Evolutionary conservation across 2,797 vertebrate species (phyloP), one percentile per base, ranked within the genome.

Genomic region (Mastacembelus armatus): DNA sequence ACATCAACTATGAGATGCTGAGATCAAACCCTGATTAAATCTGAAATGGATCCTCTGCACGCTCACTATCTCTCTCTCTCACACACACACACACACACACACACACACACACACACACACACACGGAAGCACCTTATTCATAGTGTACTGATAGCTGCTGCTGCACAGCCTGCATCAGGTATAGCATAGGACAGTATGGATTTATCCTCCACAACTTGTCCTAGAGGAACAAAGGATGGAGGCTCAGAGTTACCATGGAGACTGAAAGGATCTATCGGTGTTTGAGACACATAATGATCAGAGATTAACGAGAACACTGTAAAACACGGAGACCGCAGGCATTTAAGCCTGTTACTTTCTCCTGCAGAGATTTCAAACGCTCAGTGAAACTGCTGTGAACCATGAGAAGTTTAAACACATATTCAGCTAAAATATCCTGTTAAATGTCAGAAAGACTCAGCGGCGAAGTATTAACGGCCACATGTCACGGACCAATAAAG

Each of bases 221-320:
- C 62, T 73, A n/a, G n/a, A 63, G 42, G 42, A 60, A 60, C 10
- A 43, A 30, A 57, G 39, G 44, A 61, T 32, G 9, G 36, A 45
- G 36, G 16, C 14, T 43, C 15, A 47, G 71, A 65, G 86, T 89
- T 80, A 71, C 83, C 86, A 88, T 86, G 85, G 87, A 88, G 76
- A 91, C 85, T 36, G 45, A 67, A 50, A 38, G n/a, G 26, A 75
- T 74, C 16, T 63, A 39, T 8, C 57, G 36, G 35, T 72, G 4
- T 24, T 24, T 54, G 55, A 49, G 57, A 58, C 45, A 49, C 10
- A 42, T 66, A 49, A 54, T 51, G 45, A 27, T 65, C 24, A 60
- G 10, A 38, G 45, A 38, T 38, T 29, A 26, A 48, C 36, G 59
- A 26, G 18, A 44, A 63, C 5, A 30, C 43, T 48, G 30, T 39